Base-by-base conservation (phyloP, 1,140 invertebrate genomes). In the Parapsyche elsis region DNA sequence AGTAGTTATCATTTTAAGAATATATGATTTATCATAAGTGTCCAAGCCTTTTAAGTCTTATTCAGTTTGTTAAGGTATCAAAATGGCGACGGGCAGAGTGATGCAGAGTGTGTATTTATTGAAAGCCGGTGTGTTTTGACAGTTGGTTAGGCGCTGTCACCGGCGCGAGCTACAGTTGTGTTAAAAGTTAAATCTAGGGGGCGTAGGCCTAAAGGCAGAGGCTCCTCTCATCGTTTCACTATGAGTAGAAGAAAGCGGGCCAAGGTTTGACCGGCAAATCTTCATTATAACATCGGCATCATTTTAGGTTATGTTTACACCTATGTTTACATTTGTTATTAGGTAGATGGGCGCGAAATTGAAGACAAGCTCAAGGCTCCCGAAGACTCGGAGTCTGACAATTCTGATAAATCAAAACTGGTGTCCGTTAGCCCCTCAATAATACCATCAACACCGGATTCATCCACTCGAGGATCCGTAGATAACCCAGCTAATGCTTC, bases 331-430 rank as follows among this genome's bases (percentile, higher is more conserved):
- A 86, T 86, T 83, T 84, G 84, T 84, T 86, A 81, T 83, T 81
- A 93, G 92, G 90, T 92, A 80, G 93, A 93, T 84, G 91, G 91
- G 81, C 90, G 91, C 81, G 93, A 94, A 86, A 88, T 92, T 84
- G 92, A 93, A 84, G 92, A 93, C 79, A 93, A 93, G 85, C 89
- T 91, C 78, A 92, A 91, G 84, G 79, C 86, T 4, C 92, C 92
- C 77, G 92, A 93, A 84, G 92, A 92, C 84, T 91, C 91, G 83
- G 87, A 89, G 73, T 91, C 91, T 1, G 92, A 93, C 84, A 89
- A 90, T 53, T 91, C 90, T n/a, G 92, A 93, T 57, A 93, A 91
- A 85, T 90, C 88, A 74, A 93, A 93, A 85, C 86, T 89, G 21
- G 85, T 85, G 2, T 85, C 88, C 21, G 84, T 86, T 70, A 90